Base-by-base conservation (phyloP, 2,888 invertebrate species). In the Eilema depressum region DNA sequence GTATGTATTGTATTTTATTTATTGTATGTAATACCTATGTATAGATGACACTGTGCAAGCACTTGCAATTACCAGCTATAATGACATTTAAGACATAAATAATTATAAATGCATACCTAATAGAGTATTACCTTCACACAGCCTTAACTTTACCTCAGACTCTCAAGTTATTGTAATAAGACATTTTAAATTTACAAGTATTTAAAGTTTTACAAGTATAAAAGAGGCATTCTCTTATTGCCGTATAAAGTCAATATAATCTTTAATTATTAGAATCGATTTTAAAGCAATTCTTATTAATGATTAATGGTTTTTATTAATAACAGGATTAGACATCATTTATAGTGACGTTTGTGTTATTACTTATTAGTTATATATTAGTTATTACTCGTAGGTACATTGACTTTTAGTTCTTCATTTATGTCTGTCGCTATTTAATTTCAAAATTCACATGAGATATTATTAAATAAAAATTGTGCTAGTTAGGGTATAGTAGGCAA, bases 401-500 rank as follows among this genome's bases (percentile, higher is more conserved):
- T 8, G 33, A 33, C 33, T 11, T 28, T 28, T 5, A 28, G 28
- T 28, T 28, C 28, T 28, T 28, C 28, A 28, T 28, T 28, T 28
- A 28, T 3, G 28, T 2, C 5, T 28, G 5, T 28, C 5, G 28
- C 5, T 0, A 12, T 1, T 11, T 37, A 12, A n/a, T 37, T 37
- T 12, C 37, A 11, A 37, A 12, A 12, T 37, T 11, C 37, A 11
- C 12, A 47, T 0, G 20, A 47, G 20, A 12, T 10, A 64, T 72
- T 69, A 25, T 68, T 69, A 37, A 37, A 12, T 37, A 37, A 59
- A n/a, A 3, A 80, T 69, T 66, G 37, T 26, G 26, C 33, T 60
- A 57, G 26, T 69, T 53, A 30, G 70, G 69, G 77, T 74, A 78
- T 71, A 63, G 73, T 78, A 59, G 75, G 80, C 79, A 75, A 84